These are phyloP conservation scores for Diploscapter pachys DNA, from an alignment of 1,140 invertebrate species.

Conservation along the genomic window DNA sequence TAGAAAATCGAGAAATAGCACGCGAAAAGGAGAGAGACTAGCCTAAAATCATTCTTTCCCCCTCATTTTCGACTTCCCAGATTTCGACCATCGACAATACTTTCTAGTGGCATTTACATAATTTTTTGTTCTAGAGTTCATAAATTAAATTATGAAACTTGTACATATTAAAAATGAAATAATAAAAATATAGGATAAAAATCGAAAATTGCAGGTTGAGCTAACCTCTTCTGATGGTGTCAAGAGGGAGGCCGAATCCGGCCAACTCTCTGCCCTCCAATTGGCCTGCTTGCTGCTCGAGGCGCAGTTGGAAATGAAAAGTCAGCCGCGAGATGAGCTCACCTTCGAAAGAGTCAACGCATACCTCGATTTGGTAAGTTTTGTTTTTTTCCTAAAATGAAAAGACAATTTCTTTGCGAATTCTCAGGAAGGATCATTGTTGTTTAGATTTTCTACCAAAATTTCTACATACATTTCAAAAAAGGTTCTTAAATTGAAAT, in stretches of 20 bases:
- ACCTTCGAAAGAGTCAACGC: conserved; percentile 18
- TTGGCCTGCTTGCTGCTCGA: conserved; percentile 15
- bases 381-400: background rate
- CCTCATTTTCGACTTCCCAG: too few species aligned
- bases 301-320: background rate
- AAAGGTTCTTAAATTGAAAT: too few species aligned
- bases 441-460: background rate
- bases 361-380: conserved; percentile 17
- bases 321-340: conserved; percentile 17
- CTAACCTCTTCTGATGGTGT: background rate
- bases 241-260: background rate
- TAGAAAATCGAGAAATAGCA: too few species aligned
- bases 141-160: too few species aligned
- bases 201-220: background rate
- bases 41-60: background rate
- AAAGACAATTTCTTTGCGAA: conserved; percentile 1
- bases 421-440: conserved; percentile 10
- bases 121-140: too few species aligned
- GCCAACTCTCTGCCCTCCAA: background rate
- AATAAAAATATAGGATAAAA: background rate
- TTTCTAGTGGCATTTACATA: too few species aligned
- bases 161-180: background rate
- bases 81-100: too few species aligned
- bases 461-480: background rate
- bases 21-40: background rate